Evolutionary conservation across 2,797 vertebrate genomes (phyloP), one percentile per base, ranked within the genome.

Genomic region (Micropoecilia bifurca): DNA sequence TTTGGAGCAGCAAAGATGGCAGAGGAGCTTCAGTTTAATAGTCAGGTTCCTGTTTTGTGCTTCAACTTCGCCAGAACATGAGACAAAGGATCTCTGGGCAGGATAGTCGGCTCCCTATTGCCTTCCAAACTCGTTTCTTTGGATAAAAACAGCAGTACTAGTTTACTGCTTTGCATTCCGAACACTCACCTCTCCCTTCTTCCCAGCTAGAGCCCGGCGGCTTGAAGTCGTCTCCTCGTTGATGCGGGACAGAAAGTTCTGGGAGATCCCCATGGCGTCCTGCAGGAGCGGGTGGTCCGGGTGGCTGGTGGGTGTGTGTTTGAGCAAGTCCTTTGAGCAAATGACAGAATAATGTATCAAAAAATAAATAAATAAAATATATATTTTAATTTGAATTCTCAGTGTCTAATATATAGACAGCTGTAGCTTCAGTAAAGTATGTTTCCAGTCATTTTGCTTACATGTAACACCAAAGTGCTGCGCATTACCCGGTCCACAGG

Each of bases 171-270:
- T 73, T 55, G 77, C 71, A 43, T 25, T 73, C 25, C 9, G 28
- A 72, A 75, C 9, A n/a, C 96, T 96, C 83, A 99, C 99, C 97
- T 99, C 99, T 83, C 98, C 99, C 83, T 99, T 99, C 90, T 97
- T 97, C 28, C 99, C 97, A 0, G 97, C 98, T 97, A 99, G 97
- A 66, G 97, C 98, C 86, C 99, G 98, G 2, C 98, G 95, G 4
- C 98, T 96, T 22, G 98, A 97, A 0, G 98, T 98, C 86, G 97
- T 97, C 94, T 99, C 98, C 91, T 99, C 98, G 0, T 99, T 99
- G 94, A 99, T 99, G 94, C 98, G 99, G 84, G 99, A 99, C 83
- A 99, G 93, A 93, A 99, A 99, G 95, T 99, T 99, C 95, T 99
- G 99, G 0, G 99, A 99, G 94, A 99, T 99, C 6, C 98, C 94